Evolutionary conservation across 2,888 invertebrate genomes (phyloP), one percentile per base, ranked within the genome.

Genomic region (Platynereis dumerilii): DNA sequence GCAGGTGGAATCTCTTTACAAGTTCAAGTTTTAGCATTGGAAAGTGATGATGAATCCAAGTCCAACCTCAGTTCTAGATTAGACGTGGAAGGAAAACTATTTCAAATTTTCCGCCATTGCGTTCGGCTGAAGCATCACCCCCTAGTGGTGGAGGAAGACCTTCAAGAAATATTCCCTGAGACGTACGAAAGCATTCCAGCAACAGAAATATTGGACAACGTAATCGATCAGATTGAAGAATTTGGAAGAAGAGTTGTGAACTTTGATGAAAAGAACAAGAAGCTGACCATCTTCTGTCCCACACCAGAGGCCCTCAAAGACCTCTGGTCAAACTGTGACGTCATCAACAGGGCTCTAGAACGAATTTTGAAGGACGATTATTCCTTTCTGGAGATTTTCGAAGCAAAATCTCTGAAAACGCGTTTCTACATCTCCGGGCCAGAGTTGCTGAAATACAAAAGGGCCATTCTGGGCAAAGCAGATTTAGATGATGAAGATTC

Each of bases 51-150:
- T 12, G 12, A 7, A 12, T 34, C 34, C 5, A n/a, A n/a, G n/a
- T 34, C 34, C 12, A 12, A 12, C 34, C 12, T 34, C 34, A 34
- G 12, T 7, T 12, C 5, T 7, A 34, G 34, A 34, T 12, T 5
- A 34, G 34, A 34, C 34, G 34, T 34, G 5, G 34, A 34, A 34
- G 7, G 12, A 34, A 7, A 5, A 7, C 12, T 34, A 12, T 34
- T 34, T 34, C 39, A 67, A 12, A 53, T 56, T 24, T 29, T 73
- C 55, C 62, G 68, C 20, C 72, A 70, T 53, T 69, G 72, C 56
- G 70, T 70, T 70, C 68, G 73, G 5, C 60, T 68, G 15, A 73
- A 73, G 56, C 70, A 69, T 54, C 73, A 73, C 62, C 64, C 70
- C 12, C 63, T 72, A 22, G 67, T 68, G 22, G 26, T 17, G 15